These are phyloP conservation scores for Esperia sulphurella DNA, from an alignment of 2,888 invertebrate genomes.

Conservation along the genomic window DNA sequence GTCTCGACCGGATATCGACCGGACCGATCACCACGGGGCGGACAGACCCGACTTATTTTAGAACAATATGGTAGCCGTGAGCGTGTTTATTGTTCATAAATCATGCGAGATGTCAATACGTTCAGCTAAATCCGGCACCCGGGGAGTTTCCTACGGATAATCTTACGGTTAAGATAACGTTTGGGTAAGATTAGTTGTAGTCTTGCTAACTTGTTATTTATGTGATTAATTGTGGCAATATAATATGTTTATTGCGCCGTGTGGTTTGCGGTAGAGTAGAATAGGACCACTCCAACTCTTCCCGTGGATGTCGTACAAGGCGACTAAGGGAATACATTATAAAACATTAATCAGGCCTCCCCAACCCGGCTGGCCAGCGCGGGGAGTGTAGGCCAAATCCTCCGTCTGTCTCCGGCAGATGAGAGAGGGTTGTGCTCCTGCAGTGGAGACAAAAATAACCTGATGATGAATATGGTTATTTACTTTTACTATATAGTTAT, in stretches of 20 bases:
- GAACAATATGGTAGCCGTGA: constrained; percentile 42
- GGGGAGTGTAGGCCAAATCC: too few relatives aligned
- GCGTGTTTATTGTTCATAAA: constrained; percentile 61
- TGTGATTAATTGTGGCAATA: neutral
- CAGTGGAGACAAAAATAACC: too few relatives aligned
- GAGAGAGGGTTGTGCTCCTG: too few relatives aligned
- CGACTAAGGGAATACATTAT: too few relatives aligned
- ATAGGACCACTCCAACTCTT: too few relatives aligned
- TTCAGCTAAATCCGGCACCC: constrained; percentile 34
- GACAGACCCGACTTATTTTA: constrained; percentile 30
- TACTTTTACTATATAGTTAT: too few relatives aligned
- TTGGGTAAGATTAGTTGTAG: neutral
- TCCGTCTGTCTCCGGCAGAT: too few relatives aligned
- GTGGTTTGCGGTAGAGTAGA: too few relatives aligned
- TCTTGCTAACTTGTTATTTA: neutral
- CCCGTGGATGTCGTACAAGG: too few relatives aligned
- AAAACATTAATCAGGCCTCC: too few relatives aligned
- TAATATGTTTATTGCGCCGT: neutral
- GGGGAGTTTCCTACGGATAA: constrained; percentile 7
- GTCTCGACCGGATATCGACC: constrained; percentile 4
- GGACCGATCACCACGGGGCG: constrained; percentile 12
- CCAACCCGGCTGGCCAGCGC: too few relatives aligned
- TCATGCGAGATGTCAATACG: constrained; percentile 60
- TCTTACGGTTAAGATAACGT: constrained; percentile 1
- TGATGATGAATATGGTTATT: too few relatives aligned